Base-by-base conservation (phyloP, 2,797 vertebrate species). In the Eupleurogrammus muticus region DNA sequence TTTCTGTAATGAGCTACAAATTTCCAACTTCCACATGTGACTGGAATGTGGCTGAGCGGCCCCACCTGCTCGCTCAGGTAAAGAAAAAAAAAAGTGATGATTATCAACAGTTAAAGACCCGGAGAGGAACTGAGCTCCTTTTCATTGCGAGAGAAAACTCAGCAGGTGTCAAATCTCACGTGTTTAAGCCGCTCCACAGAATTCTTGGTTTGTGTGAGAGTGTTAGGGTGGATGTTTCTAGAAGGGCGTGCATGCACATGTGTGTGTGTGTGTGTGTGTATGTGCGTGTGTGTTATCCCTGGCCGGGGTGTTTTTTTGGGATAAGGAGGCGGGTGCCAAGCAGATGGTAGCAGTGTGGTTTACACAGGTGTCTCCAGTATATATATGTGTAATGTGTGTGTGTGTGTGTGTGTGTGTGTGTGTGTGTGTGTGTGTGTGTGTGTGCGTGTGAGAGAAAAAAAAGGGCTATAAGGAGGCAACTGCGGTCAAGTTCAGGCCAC, bases 301-400 rank as follows among this genome's bases (percentile, higher is more conserved):
- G 64, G 66, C 59, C 77, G 75, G 73, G 67, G 66, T 86, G 63
- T 79, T 81, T 82, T 84, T 81, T 75, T 14, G 79, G 80, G 67
- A 76, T 60, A 75, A 79, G 75, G 81, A 77, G 79, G 78, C 60
- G 77, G 81, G 83, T 87, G 87, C 81, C 77, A 86, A 89, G 83
- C 93, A 93, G 90, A 91, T 92, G 92, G 89, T 81, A 84, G 68
- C 75, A 84, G 87, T 74, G 89, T 74, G 89, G 91, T 94, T 92
- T 91, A 92, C 89, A 92, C 92, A 94, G 94, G 92, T 94, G 92
- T 90, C 81, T 82, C 61, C 64, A 82, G 83, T 83, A 75, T 71
- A 71, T 62, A 83, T 83, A 32, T 64, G 60, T 36, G 65, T 52
- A n/a, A 38, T 40, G 14, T 66, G 70, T 21, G 63, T 38, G 32